Percentiles rank a stretch among this genome's conserved stretches.
Conservation (phyloP, 2,888 invertebrate genomes). For the Rosalia funebris region DNA sequence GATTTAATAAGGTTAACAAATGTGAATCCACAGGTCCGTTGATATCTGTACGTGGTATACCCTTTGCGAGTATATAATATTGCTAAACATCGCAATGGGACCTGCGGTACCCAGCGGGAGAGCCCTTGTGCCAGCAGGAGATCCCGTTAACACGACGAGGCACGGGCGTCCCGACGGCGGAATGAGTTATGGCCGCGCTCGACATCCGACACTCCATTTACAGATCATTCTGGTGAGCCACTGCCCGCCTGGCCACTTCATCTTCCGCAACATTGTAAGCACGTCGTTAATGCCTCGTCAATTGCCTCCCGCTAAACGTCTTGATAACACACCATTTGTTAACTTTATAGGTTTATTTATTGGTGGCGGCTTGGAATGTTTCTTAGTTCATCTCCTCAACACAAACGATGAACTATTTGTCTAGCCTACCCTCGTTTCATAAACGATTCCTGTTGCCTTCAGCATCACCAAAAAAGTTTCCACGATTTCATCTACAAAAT, state of each 20-base stretch:
- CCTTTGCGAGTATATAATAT: slow-evolving; percentile 46
- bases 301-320: slow-evolving; percentile 60
- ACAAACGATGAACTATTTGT: slow-evolving; percentile 14
- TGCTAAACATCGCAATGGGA: slow-evolving; percentile 57
- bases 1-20: slow-evolving; percentile 51
- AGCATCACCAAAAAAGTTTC: too few species aligned
- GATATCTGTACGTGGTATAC: slow-evolving; percentile 29
- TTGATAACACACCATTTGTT: slow-evolving; percentile 62
- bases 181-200: slow-evolving; percentile 67
- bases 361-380: slow-evolving; percentile 27
- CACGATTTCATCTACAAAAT: too few species aligned
- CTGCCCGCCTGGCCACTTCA: slow-evolving; percentile 66
- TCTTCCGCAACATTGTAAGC: slow-evolving; percentile 59
- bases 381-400: slow-evolving; percentile 20
- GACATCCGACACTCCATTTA: slow-evolving; percentile 69
- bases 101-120: slow-evolving; percentile 58
- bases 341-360: slow-evolving; percentile 60
- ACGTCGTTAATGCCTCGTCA: slow-evolving; percentile 59
- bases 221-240: slow-evolving; percentile 69
- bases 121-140: slow-evolving; percentile 55
- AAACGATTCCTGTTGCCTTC: slow-evolving; percentile 20
- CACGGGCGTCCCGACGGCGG: slow-evolving; percentile 54
- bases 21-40: slow-evolving; percentile 53
- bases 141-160: slow-evolving; percentile 54
- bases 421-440: slow-evolving; percentile 19